Percentiles rank a stretch among this genome's conserved stretches.
Evolutionary conservation across 2,113 vertebrate species (phyloP).

Genomic region (Sceloporus tristichus): DNA sequence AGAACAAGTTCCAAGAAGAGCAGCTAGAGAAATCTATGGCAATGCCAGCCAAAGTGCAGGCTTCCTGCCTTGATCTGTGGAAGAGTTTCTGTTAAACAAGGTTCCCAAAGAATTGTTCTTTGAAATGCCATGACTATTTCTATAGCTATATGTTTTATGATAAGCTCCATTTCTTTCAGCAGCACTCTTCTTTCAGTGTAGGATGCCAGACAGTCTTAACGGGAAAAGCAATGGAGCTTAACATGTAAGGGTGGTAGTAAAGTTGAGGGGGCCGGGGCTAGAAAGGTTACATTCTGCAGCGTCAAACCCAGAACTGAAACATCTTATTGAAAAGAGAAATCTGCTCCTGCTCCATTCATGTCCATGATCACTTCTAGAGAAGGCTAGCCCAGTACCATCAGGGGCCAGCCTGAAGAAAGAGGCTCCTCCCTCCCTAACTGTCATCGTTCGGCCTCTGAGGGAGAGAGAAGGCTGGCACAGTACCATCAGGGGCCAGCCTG

Average conservation of each 20-base stretch:
- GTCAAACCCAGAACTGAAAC: not conserved
- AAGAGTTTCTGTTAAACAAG: slow-evolving; percentile 57
- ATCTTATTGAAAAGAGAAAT: fast-evolving
- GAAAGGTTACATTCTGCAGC: not conserved
- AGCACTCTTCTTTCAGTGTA: slow-evolving; percentile 23
- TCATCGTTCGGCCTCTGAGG: too few relatives aligned
- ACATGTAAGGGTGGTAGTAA: slow-evolving; percentile 43
- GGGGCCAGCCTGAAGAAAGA: too few relatives aligned
- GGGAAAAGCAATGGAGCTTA: too few relatives aligned
- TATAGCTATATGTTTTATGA: slow-evolving; percentile 1
- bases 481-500: too few relatives aligned
- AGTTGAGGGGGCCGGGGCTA: slow-evolving; percentile 35
- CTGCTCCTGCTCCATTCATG: too few relatives aligned
- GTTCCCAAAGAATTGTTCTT: slow-evolving; percentile 60
- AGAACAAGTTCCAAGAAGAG: slow-evolving; percentile 59
- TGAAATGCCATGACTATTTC: slow-evolving; percentile 62
- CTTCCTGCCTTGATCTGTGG: slow-evolving; percentile 61
- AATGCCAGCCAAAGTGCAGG: slow-evolving; percentile 62
- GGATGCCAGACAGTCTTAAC: not conserved
- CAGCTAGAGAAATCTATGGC: slow-evolving; percentile 65
- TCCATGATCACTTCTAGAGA: too few relatives aligned
- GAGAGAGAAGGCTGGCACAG: too few relatives aligned
- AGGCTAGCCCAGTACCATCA: too few relatives aligned
- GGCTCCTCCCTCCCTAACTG: too few relatives aligned
- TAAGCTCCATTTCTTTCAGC: slow-evolving; percentile 53